Evolutionary conservation across 2,113 vertebrate genomes (phyloP), one percentile per base, ranked within the genome.

Genomic region (Forbesichthys agassizii): DNA sequence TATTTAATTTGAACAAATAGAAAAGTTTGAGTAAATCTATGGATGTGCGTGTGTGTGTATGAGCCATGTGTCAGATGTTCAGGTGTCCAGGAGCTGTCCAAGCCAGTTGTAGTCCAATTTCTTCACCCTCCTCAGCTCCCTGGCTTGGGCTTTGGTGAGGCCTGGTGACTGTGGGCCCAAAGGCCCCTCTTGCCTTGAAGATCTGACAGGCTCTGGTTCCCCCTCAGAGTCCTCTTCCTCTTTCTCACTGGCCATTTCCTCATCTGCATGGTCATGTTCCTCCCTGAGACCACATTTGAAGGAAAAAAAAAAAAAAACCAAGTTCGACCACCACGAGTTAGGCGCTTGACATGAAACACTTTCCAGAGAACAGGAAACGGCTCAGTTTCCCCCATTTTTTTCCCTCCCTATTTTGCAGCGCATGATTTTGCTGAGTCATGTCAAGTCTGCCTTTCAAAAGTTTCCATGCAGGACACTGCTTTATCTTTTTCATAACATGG

Each of bases 61-160:
- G 36, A 46, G 52, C 7, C 42, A 33, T 0, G 3, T 33, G n/a
- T 56, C 10, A 18, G 14, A 59, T 14, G 27, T 42, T 79, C 77
- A 89, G 5, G 74, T 72, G 69, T 81, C 68, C 69, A 84, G 20
- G 13, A 87, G 58, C 11, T 48, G 66, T 65, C 77, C 49, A 9
- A 95, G 55, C 97, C 97, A 99, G 83, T 94, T 93, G 68, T 93
- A 95, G 90, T 98, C 95, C 2, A 82, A 83, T 87, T 92, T 96
- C 76, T 92, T 93, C 73, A 98, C 79, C 73, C 90, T 93, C 56
- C 90, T 93, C 80, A 98, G 89, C 73, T 97, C 94, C 74, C 84
- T 96, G 51, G 90, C 86, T 77, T 96, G 90, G 7, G 88, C 84
- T 90, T 94, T 97, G 0, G 93, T 93, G 3, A 95, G 84, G 66